A percentile compares a stretch with the other conserved stretches of the same genome.
Conservation (phyloP, 2,113 vertebrate genomes). For the Camelus dromedarius region DNA sequence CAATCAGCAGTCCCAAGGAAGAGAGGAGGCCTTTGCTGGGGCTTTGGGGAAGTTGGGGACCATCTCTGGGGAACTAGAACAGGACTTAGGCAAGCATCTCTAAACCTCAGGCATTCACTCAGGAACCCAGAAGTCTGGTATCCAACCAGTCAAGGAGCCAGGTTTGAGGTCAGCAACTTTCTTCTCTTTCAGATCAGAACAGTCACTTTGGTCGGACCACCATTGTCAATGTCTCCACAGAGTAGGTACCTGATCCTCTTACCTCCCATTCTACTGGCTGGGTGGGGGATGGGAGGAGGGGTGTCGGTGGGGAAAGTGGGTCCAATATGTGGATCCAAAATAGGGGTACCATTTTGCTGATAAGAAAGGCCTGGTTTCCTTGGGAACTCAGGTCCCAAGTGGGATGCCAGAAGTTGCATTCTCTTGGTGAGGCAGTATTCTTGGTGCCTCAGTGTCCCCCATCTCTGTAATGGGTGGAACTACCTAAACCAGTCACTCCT, state of each 20-base stretch:
- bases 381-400: not conserved
- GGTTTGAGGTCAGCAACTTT: not conserved
- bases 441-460: not conserved
- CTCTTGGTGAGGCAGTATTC: not conserved
- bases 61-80: not conserved
- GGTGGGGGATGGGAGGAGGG: not conserved
- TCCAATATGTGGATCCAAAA: rapidly evolving
- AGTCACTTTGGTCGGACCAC: constrained; percentile 97
- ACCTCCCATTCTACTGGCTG: not conserved
- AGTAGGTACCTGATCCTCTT: constrained; percentile 88
- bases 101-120: not conserved
- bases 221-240: constrained; percentile 94
- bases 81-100: not conserved
- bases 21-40: not conserved
- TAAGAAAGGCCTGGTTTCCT: not conserved
- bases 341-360: not conserved
- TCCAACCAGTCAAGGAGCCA: not conserved
- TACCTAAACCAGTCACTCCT: not conserved
- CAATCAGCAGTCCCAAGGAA: not conserved
- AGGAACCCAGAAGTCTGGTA: not conserved
- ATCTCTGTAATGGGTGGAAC: not conserved
- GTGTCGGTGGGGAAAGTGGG: not conserved
- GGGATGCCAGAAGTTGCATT: not conserved
- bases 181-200: constrained; percentile 90
- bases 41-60: not conserved